Conservation (phyloP, 1,140 invertebrate species). For the Drosophila kurseongensis region DNA sequence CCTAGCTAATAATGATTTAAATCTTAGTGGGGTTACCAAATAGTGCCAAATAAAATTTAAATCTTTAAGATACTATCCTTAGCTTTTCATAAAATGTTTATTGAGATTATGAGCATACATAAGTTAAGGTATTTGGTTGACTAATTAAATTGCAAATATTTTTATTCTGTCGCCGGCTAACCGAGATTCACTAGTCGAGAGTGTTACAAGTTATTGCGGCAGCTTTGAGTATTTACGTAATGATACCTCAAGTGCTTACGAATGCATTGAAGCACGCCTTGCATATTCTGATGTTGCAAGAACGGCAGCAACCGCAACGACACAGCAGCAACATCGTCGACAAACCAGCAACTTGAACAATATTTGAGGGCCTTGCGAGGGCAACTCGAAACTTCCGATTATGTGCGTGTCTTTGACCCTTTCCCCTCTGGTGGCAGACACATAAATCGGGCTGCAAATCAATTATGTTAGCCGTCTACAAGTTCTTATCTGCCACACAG, state of each 20-base stretch:
- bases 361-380: conserved; percentile 11
- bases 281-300: conserved; percentile 45
- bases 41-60: too few species aligned
- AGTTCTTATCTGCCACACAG: conserved; percentile 45
- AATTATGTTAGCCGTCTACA: conserved; percentile 67
- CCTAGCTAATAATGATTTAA: too few species aligned
- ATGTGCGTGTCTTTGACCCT: conserved; percentile 60
- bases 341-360: background rate
- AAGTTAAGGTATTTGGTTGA: background rate
- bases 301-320: conserved; percentile 19
- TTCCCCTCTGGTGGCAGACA: conserved; percentile 22
- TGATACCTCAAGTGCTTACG: conserved; percentile 57
- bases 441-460: conserved; percentile 74
- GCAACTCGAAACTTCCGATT: conserved; percentile 30
- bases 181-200: conserved; percentile 25
- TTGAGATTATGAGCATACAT: too few species aligned
- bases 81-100: too few species aligned
- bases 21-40: too few species aligned
- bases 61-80: too few species aligned
- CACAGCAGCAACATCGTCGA: background rate
- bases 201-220: conserved; percentile 41
- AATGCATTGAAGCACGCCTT: conserved; percentile 51
- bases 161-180: background rate
- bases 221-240: conserved; percentile 56
- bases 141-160: conserved; percentile 34